Percentiles rank a stretch among this genome's conserved stretches.
Conservation (phyloP, 53 echinoderm and acorn worm genomes). For the Antedon mediterranea region DNA sequence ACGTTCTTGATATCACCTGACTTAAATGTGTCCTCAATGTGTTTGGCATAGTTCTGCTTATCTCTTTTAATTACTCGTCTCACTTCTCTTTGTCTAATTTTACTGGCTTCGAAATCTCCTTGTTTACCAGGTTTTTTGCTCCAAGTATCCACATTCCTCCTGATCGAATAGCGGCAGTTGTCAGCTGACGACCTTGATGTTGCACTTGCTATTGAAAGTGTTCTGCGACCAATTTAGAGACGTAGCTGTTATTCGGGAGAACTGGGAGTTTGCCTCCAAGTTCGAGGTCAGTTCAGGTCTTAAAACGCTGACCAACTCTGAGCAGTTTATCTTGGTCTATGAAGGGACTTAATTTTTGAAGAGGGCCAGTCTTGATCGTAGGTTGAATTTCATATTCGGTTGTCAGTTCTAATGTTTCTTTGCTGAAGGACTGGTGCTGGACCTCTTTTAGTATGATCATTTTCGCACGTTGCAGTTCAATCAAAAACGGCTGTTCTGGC, state of each 20-base stretch:
- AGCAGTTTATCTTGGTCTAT: constrained; percentile 18
- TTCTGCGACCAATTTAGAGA: constrained; percentile 9
- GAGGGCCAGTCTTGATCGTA: background rate
- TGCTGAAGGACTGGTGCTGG: background rate
- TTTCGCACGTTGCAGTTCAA: background rate
- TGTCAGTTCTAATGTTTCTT: background rate
- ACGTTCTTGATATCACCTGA: too few species aligned
- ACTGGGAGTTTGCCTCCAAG: constrained; percentile 20
- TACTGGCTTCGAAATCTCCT: too few species aligned
- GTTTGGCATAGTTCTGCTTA: too few species aligned
- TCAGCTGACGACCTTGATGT: constrained; percentile 28
- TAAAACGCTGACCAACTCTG: constrained; percentile 25
- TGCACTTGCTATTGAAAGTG: constrained; percentile 17
- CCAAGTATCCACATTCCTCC: constrained; percentile 19
- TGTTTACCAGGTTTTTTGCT: constrained; percentile 16
- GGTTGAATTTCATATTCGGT: background rate
- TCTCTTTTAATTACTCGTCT: too few species aligned
- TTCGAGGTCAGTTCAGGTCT: constrained; percentile 20
- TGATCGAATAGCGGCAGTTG: constrained; percentile 10
- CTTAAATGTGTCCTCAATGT: too few species aligned
- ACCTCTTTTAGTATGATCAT: background rate
- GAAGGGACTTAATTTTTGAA: constrained; percentile 5
- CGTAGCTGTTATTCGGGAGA: constrained; percentile 21
- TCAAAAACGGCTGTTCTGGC: background rate
- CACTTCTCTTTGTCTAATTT: too few species aligned